Evolutionary conservation across 2,113 vertebrate genomes (phyloP).

Genomic region (Ammodytes marinus): DNA sequence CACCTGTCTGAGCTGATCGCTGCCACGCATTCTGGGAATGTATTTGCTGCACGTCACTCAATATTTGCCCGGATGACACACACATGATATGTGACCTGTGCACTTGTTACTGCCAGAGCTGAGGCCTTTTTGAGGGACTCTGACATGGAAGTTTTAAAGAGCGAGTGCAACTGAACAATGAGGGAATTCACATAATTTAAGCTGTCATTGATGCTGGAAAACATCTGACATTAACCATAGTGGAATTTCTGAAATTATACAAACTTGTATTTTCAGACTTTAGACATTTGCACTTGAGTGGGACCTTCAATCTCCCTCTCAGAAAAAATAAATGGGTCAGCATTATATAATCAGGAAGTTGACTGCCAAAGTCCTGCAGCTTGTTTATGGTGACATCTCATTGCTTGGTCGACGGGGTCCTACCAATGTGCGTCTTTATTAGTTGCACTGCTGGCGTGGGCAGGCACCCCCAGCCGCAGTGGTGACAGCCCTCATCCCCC

Average conservation of each 20-base stretch:
- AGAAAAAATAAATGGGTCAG: constrained; percentile 71
- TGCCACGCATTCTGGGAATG: constrained; percentile 58
- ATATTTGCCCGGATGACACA: constrained; percentile 52
- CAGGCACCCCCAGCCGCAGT: constrained; percentile 50
- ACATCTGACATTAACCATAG: not conserved
- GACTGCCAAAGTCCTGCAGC: constrained; percentile 83
- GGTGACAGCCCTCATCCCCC: constrained; percentile 68
- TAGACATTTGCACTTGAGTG: constrained; percentile 49
- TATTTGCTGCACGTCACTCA: constrained; percentile 63
- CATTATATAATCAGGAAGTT: constrained; percentile 80
- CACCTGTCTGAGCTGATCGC: constrained; percentile 54
- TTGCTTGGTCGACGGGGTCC: constrained; percentile 76
- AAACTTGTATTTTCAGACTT: constrained; percentile 47
- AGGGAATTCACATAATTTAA: constrained; percentile 24
- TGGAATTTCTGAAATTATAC: constrained; percentile 32
- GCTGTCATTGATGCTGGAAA: constrained; percentile 7
- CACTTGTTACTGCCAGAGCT: constrained; percentile 42
- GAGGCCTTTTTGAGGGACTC: constrained; percentile 43
- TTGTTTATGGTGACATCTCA: constrained; percentile 83
- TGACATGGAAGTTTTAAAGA: constrained; percentile 55
- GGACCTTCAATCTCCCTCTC: constrained; percentile 53
- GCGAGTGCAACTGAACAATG: constrained; percentile 43
- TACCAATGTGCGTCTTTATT: constrained; percentile 82
- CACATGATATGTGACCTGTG: constrained; percentile 58
- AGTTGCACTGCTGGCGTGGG: constrained; percentile 71